These are phyloP conservation scores for Uropetala carovei DNA, from an alignment of 2,888 invertebrate genomes.

Conservation along the genomic window DNA sequence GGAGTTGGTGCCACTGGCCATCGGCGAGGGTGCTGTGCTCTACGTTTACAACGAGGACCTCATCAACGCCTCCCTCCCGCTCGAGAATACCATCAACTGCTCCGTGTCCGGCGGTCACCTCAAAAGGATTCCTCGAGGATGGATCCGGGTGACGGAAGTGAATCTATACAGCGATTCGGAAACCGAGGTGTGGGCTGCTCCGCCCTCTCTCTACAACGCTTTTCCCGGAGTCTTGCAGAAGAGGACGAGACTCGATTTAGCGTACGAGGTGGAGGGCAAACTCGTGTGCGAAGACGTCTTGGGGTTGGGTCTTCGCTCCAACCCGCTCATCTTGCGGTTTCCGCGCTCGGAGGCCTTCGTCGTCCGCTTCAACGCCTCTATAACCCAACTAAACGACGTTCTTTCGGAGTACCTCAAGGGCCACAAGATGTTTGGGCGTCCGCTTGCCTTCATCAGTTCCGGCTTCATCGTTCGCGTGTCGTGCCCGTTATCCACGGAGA, in stretches of 20 bases:
- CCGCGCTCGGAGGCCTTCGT: not conserved
- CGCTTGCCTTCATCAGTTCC: not conserved
- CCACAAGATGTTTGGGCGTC: not conserved
- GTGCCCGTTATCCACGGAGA: not conserved
- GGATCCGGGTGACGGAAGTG: not conserved
- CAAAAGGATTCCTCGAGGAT: not conserved
- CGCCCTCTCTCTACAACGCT: not conserved
- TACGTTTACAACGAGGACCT: conserved; percentile 9
- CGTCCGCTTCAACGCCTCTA: not conserved
- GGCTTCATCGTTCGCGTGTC: not conserved
- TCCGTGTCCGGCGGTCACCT: not conserved
- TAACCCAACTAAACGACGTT: not conserved
- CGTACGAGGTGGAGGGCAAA: conserved; percentile 31
- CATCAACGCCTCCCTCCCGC: not conserved
- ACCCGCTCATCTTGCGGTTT: conserved; percentile 12
- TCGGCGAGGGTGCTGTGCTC: conserved; percentile 9
- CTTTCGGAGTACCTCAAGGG: not conserved
- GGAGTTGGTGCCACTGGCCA: not conserved
- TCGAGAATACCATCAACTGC: not conserved
- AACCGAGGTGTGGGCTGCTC: not conserved
- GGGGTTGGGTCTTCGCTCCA: not conserved
- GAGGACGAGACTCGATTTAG: not conserved
- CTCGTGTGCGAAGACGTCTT: not conserved
- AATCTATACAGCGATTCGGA: not conserved
- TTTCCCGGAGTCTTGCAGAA: conserved; percentile 2